Conservation (phyloP, 1,140 invertebrate genomes). For the Branchinecta lynchi region DNA sequence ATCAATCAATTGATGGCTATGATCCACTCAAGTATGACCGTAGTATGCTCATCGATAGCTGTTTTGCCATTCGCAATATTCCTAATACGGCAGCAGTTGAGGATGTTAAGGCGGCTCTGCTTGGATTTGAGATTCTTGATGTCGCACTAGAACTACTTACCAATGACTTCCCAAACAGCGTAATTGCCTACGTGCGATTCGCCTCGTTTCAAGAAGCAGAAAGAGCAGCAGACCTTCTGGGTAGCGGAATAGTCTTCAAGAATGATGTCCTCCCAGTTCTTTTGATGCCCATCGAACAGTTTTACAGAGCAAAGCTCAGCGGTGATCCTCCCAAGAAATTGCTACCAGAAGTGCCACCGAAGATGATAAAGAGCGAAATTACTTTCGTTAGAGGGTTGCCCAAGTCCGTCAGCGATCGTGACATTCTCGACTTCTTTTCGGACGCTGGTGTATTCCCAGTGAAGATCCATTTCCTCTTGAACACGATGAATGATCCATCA, state of each 20-base stretch:
- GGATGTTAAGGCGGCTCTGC: slow-evolving; percentile 10
- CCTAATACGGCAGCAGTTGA: slow-evolving; percentile 13
- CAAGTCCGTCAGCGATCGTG: slow-evolving; percentile 49
- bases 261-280: slow-evolving; percentile 5
- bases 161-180: neutral
- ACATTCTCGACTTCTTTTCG: slow-evolving; percentile 61
- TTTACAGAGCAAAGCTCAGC: slow-evolving; percentile 7
- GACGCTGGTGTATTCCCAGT: slow-evolving; percentile 54
- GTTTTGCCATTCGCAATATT: slow-evolving; percentile 18
- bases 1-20: slow-evolving; percentile 16
- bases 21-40: slow-evolving; percentile 8
- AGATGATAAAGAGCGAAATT: slow-evolving; percentile 31
- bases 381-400: slow-evolving; percentile 59
- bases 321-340: neutral
- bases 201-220: slow-evolving; percentile 15
- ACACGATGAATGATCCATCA: slow-evolving; percentile 39
- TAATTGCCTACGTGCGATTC: slow-evolving; percentile 18
- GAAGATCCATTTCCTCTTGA: slow-evolving; percentile 58
- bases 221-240: neutral
- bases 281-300: slow-evolving; percentile 8
- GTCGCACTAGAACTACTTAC: slow-evolving; percentile 13
- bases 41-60: slow-evolving; percentile 5
- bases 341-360: neutral
- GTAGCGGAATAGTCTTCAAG: slow-evolving; percentile 7
- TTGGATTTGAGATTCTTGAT: slow-evolving; percentile 14